Conservation (phyloP, 1,140 invertebrate genomes). For the Chironomus striatipennis region DNA sequence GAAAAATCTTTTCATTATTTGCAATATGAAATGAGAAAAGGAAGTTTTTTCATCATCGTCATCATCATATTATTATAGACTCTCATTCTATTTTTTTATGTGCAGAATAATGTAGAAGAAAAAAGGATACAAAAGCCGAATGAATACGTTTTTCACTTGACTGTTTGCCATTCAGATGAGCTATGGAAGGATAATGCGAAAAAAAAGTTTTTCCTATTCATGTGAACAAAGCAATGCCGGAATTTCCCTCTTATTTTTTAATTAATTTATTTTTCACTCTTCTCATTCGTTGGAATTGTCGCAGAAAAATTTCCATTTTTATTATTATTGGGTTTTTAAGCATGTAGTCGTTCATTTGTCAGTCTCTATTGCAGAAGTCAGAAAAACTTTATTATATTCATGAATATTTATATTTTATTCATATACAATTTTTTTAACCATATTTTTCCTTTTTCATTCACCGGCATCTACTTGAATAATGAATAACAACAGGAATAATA, state of each 20-base stretch:
- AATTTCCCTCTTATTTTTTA: conserved; percentile 20
- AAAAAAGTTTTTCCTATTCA: background rate
- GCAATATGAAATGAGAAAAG: background rate
- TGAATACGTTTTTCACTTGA: conserved; percentile 15
- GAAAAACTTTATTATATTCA: too few species aligned
- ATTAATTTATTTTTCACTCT: conserved; percentile 22
- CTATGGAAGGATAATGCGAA: background rate
- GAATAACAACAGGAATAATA: background rate
- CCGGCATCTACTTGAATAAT: background rate
- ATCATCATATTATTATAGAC: conserved; percentile 5
- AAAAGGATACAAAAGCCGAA: conserved; percentile 20
- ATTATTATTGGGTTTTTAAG: background rate
- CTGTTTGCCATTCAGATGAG: conserved; percentile 5
- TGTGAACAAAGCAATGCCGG: background rate
- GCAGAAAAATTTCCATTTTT: background rate
- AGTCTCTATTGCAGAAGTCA: background rate
- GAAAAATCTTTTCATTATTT: background rate
- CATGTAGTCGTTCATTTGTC: background rate
- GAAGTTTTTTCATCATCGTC: background rate
- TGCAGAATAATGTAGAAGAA: background rate
- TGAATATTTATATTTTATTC: too few species aligned
- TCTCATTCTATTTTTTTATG: background rate
- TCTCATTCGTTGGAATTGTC: conserved; percentile 11
- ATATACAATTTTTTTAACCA: too few species aligned
- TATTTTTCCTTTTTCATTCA: background rate